Conservation (phyloP, 2,888 invertebrate species). For the Sminthurides aquaticus region DNA sequence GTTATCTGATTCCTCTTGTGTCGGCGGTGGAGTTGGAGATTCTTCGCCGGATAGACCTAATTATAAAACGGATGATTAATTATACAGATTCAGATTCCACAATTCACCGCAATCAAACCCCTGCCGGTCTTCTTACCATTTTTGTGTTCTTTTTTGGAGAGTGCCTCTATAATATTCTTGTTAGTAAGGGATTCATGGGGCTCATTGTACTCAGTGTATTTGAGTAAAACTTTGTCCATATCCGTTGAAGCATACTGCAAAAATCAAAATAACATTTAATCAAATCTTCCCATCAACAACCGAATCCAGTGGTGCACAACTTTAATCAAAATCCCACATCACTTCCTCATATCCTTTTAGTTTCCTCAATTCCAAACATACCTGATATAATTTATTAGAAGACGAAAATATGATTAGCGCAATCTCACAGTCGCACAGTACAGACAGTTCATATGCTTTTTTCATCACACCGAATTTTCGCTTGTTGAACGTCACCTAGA, state of each 20-base stretch:
- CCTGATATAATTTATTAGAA: slow-evolving; percentile 82
- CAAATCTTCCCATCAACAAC: too few relatives aligned
- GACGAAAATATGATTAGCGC: slow-evolving; percentile 99
- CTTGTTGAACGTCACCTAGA: slow-evolving; percentile 99
- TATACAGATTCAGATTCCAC: not conserved
- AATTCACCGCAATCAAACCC: too few relatives aligned
- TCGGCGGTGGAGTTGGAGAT: slow-evolving; percentile 38
- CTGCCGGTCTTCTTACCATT: too few relatives aligned
- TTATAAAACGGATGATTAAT: slow-evolving; percentile 6
- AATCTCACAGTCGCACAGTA: slow-evolving; percentile 98
- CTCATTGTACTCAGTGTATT: slow-evolving; percentile 99
- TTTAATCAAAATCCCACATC: not conserved
- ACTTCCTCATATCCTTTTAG: not conserved
- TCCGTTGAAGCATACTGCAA: slow-evolving; percentile 92
- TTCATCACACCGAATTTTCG: slow-evolving; percentile 99
- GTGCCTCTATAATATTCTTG: slow-evolving; percentile 98
- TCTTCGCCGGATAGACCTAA: slow-evolving; percentile 35
- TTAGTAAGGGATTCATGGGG: slow-evolving; percentile 99
- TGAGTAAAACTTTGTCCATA: slow-evolving; percentile 98
- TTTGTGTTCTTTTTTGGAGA: slow-evolving; percentile 98
- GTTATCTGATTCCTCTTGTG: slow-evolving; percentile 35
- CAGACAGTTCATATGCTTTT: slow-evolving; percentile 98
- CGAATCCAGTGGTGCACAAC: too few relatives aligned
- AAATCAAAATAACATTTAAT: slow-evolving; percentile 13
- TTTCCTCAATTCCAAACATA: too few relatives aligned